Percentiles rank a stretch among this genome's conserved stretches.
Conservation (phyloP, 2,113 vertebrate species). For the Tetraodon nigroviridis region DNA sequence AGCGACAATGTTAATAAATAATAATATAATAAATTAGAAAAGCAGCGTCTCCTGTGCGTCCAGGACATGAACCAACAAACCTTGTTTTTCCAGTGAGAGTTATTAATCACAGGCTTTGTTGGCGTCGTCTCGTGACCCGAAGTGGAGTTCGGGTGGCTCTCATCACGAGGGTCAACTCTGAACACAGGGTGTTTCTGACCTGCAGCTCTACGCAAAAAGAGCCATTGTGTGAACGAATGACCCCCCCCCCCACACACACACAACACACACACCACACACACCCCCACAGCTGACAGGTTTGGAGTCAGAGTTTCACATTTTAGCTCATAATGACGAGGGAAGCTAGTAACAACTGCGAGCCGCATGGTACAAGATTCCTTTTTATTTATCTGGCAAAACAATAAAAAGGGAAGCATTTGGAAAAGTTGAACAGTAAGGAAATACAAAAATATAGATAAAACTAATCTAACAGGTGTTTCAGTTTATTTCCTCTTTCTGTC, state of each 20-base stretch:
- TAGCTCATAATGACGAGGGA: neutral
- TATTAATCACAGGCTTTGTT: too few relatives aligned
- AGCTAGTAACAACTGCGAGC: conserved; percentile 13
- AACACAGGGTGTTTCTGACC: neutral
- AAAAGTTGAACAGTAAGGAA: conserved; percentile 64
- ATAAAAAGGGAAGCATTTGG: conserved; percentile 64
- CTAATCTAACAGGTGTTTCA: conserved; percentile 57
- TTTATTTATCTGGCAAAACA: conserved; percentile 70
- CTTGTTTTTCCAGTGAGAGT: too few relatives aligned
- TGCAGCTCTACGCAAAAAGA: too few relatives aligned
- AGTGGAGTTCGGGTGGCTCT: too few relatives aligned
- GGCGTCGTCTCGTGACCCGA: too few relatives aligned
- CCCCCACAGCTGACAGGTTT: neutral
- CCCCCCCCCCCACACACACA: too few relatives aligned
- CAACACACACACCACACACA: too few relatives aligned
- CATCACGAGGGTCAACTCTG: too few relatives aligned
- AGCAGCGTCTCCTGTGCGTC: too few relatives aligned
- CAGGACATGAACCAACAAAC: too few relatives aligned
- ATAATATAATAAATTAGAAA: too few relatives aligned
- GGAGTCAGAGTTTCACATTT: neutral
- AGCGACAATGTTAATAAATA: too few relatives aligned
- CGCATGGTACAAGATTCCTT: conserved; percentile 46
- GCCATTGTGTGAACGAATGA: conserved; percentile 23
- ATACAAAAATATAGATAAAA: conserved; percentile 77
- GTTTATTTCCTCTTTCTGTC: conserved; percentile 52